Evolutionary conservation across 1,140 invertebrate genomes (phyloP).

Genomic region (Diorhabda sublineata): DNA sequence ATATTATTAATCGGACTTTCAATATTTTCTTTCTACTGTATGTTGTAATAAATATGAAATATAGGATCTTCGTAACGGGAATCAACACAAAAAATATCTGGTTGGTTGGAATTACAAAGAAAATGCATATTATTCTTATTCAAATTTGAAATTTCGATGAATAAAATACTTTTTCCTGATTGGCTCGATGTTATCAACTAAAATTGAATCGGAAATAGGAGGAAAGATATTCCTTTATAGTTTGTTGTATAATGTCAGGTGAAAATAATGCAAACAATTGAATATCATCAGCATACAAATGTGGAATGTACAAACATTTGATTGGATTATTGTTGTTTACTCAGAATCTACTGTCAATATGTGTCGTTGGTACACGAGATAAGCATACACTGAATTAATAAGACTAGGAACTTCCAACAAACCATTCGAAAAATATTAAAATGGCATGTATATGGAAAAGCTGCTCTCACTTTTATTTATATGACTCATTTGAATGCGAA

Average conservation of each 20-base stretch:
- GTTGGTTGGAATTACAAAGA: too few species aligned
- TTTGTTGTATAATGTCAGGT: not conserved
- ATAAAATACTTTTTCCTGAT: too few species aligned
- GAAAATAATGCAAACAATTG: conserved; percentile 7
- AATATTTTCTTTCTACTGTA: too few species aligned
- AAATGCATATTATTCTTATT: too few species aligned
- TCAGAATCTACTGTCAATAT: not conserved
- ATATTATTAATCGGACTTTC: too few species aligned
- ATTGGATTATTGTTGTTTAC: conserved; percentile 13
- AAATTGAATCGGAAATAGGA: not conserved
- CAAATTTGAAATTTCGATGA: too few species aligned
- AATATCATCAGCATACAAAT: conserved; percentile 10
- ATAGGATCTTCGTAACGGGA: too few species aligned
- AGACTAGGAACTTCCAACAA: not conserved
- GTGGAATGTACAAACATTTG: not conserved
- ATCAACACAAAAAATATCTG: too few species aligned
- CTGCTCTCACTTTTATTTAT: not conserved
- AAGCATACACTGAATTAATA: not conserved
- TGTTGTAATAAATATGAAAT: too few species aligned
- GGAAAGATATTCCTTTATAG: not conserved
- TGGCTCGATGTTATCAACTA: not conserved
- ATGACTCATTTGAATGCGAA: too few species aligned
- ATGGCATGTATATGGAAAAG: not conserved
- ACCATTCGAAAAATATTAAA: not conserved
- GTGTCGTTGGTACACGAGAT: not conserved